phyloP scores from a whole-genome alignment of 2,113 vertebrate genomes.

The Hyla sarda region DNA sequence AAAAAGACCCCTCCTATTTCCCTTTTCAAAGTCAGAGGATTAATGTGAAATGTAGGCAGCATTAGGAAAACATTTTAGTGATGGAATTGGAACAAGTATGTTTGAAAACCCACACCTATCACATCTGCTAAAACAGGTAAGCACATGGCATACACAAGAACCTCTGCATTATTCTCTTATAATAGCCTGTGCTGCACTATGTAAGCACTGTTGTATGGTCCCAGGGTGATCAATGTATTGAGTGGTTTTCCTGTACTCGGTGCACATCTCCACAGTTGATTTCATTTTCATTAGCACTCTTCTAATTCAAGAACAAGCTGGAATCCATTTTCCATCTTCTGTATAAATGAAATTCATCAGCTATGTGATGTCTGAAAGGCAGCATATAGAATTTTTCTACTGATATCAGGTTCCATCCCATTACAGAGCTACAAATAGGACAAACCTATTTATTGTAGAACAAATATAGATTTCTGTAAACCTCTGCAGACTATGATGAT shows the following conservation, averaged over 20 bases:
- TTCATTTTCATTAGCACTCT: not conserved
- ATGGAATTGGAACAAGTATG: no score
- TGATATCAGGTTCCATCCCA: not conserved
- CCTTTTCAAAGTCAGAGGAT: no score
- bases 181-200: no score
- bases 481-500: not conserved
- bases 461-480: not conserved
- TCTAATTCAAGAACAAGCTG: not conserved
- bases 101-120: no score
- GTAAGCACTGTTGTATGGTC: no score
- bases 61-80: no score
- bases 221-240: not conserved
- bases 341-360: not conserved
- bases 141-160: no score
- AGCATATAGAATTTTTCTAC: not conserved
- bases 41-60: no score
- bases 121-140: no score
- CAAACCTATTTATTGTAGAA: not conserved
- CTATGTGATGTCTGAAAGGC: not conserved
- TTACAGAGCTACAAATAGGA: not conserved
- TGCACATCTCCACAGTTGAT: not conserved
- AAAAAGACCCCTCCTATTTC: no score
- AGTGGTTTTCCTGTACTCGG: not conserved
- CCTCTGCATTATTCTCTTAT: no score
- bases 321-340: not conserved